Evolutionary conservation across 2,888 invertebrate genomes (phyloP), one percentile per base, ranked within the genome.

Genomic region (Melieria crassipennis): DNA sequence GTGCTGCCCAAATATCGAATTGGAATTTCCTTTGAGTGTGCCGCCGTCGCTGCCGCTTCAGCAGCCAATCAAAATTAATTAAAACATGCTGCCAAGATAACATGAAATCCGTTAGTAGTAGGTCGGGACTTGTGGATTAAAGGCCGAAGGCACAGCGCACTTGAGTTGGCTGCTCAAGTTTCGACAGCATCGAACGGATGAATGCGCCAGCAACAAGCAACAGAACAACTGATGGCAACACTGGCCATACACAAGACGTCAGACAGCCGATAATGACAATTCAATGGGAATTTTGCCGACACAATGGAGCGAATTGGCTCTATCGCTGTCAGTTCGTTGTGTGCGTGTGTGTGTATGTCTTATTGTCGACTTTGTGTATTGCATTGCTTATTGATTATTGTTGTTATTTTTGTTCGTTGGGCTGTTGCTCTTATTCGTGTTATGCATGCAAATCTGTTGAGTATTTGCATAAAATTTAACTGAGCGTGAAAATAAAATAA

Each of bases 391-490:
- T 60, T 61, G 10, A 10, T 45, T 52, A 61, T 52, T 45, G 4
- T 67, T 60, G 43, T 67, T 30, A 30, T 30, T 30, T 1, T 30
- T 30, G 30, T 2, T 30, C 30, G 30, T 30, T 30, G 30, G 30
- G 30, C 30, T 67, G 67, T 67, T 58, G n/a, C 13, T n/a, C n/a
- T n/a, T 46, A 16, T 56, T 66, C 48, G 46, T 48, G 11, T 50
- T 61, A 60, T 30, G 30, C 52, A 60, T 56, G 63, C 10, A 47
- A 63, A 56, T 56, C 62, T 47, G 56, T 47, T 30, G 55, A 42
- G 63, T 57, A 69, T 69, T 69, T 69, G 63, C 69, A 69, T 69
- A 69, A 56, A 69, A 69, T 69, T 63, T 56, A 69, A 69, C 69
- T 63, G 69, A 69, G 62, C 69, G 69, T 69, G 47, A 63, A 69